Percentiles rank a stretch among this genome's conserved stretches.
Evolutionary conservation across 2,113 vertebrate species (phyloP).

Genomic region (Chitala chitala): DNA sequence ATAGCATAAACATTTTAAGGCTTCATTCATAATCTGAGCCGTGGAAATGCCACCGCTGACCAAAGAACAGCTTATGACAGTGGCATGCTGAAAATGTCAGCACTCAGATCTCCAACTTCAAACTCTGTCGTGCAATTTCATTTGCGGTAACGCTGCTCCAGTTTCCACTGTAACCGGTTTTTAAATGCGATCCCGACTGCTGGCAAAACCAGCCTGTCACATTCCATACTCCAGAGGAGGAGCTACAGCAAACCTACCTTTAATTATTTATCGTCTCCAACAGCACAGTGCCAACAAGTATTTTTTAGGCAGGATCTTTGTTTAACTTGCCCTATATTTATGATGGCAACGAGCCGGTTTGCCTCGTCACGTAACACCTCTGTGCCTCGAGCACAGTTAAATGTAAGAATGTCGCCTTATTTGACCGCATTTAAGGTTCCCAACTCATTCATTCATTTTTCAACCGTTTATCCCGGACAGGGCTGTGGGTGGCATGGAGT

Average conservation of each 20-base stretch:
- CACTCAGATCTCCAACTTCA: background rate
- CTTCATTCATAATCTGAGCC: too few species aligned
- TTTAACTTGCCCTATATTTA: background rate
- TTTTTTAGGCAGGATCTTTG: too few species aligned
- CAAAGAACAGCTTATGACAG: too few species aligned
- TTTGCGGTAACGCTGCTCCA: background rate
- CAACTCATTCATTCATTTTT: too few species aligned
- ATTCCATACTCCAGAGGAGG: background rate
- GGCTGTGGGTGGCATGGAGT: too few species aligned
- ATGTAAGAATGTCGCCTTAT: too few species aligned
- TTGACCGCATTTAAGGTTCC: background rate
- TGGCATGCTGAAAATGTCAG: background rate
- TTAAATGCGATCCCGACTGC: background rate
- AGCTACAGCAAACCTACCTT: background rate
- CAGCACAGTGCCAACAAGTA: background rate
- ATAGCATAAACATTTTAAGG: too few species aligned
- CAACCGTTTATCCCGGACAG: too few species aligned
- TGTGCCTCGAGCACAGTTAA: background rate
- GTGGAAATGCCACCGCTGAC: too few species aligned
- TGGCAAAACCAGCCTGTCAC: conserved; percentile 1
- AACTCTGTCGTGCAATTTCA: background rate
- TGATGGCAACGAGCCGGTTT: background rate
- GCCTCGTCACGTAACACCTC: background rate
- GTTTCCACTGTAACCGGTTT: background rate
- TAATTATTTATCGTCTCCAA: background rate